Conservation (phyloP, 1,140 invertebrate species). For the Drosophila fuyamai region DNA sequence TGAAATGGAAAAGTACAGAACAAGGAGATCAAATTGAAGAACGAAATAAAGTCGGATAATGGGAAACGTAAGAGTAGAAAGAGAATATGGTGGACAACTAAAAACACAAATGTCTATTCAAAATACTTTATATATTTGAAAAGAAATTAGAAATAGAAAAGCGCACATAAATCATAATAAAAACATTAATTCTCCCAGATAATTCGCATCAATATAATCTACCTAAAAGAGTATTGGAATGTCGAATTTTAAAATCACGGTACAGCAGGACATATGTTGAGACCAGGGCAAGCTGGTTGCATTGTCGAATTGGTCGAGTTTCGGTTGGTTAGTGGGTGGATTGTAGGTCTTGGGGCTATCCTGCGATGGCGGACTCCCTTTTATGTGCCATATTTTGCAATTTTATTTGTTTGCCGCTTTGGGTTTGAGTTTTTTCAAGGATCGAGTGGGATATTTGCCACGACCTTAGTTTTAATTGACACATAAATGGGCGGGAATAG, state of each 20-base stretch:
- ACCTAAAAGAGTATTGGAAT: neutral
- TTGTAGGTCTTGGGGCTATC: neutral
- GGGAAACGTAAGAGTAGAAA: too few species aligned
- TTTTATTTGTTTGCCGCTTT: conserved; percentile 54
- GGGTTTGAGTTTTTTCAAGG: conserved; percentile 16
- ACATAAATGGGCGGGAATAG: conserved; percentile 1
- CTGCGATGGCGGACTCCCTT: conserved; percentile 15
- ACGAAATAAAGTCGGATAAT: neutral
- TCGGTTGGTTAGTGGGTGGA: conserved; percentile 22
- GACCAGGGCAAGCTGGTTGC: conserved; percentile 43
- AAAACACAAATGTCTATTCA: neutral
- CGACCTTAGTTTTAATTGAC: conserved; percentile 59
- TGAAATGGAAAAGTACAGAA: neutral
- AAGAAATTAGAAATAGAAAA: too few species aligned
- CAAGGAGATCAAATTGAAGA: conserved; percentile 1
- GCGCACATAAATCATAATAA: too few species aligned
- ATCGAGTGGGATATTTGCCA: conserved; percentile 7
- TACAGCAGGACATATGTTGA: conserved; percentile 6
- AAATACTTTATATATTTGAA: too few species aligned
- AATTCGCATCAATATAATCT: neutral
- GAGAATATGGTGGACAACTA: neutral
- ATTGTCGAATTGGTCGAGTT: conserved; percentile 55
- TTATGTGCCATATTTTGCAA: conserved; percentile 49
- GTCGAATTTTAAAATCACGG: neutral
- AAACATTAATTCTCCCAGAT: too few species aligned